Evolutionary conservation across 2,888 invertebrate genomes (phyloP).

Genomic region (Anticlea derivata): DNA sequence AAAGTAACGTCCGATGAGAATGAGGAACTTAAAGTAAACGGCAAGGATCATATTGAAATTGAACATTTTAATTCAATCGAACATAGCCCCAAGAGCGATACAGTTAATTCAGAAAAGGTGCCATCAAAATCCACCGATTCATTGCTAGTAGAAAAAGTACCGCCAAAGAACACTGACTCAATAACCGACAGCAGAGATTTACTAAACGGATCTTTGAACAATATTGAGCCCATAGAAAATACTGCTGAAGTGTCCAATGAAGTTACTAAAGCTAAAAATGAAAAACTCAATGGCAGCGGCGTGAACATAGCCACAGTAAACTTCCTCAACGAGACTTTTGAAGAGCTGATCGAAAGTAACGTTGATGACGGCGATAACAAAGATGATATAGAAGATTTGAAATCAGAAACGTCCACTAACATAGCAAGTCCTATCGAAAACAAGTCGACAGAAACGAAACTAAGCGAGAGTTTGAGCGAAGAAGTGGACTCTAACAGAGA

Average conservation of each 20-base stretch:
- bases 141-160: slow-evolving; percentile 1
- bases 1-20: slow-evolving; percentile 25
- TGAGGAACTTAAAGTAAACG: slow-evolving; percentile 40
- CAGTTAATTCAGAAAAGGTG: slow-evolving; percentile 13
- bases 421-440: slow-evolving; percentile 34
- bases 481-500: slow-evolving; percentile 43
- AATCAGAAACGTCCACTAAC: slow-evolving; percentile 1
- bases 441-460: slow-evolving; percentile 33
- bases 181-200: slow-evolving; percentile 16
- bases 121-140: slow-evolving; percentile 9
- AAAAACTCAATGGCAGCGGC: slow-evolving; percentile 58
- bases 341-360: slow-evolving; percentile 75
- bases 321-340: slow-evolving; percentile 70
- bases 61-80: slow-evolving; percentile 25
- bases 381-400: slow-evolving; percentile 36
- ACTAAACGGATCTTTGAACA: slow-evolving; percentile 32
- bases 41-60: slow-evolving; percentile 30
- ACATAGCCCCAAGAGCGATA: not conserved
- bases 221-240: not conserved
- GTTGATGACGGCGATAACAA: slow-evolving; percentile 69
- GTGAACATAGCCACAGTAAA: slow-evolving; percentile 71
- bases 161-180: not conserved
- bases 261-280: not conserved
- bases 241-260: not conserved
- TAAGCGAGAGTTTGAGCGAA: slow-evolving; percentile 24